Base-by-base conservation (phyloP, 1,140 invertebrate species). In the Charaxes varanes region DNA sequence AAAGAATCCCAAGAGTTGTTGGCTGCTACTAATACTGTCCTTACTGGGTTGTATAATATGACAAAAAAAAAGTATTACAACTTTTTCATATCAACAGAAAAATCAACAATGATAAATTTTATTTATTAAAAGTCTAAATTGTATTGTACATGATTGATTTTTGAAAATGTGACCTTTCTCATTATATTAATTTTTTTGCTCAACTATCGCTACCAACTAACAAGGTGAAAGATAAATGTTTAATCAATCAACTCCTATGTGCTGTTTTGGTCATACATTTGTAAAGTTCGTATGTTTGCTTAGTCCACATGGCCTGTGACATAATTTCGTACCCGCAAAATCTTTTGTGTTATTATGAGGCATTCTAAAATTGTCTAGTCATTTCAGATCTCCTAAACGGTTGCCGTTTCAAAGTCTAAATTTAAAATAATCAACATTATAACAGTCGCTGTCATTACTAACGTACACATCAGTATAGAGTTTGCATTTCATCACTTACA, bases 101-200 rank as follows among this genome's bases (percentile, higher is more conserved):
- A n/a, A n/a, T n/a, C n/a, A n/a, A n/a, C n/a, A n/a, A n/a, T n/a
- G n/a, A n/a, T n/a, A n/a, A n/a, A n/a, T n/a, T n/a, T n/a, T n/a
- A n/a, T n/a, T n/a, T n/a, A n/a, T n/a, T n/a, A n/a, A n/a, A n/a
- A n/a, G n/a, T n/a, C n/a, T n/a, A n/a, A n/a, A n/a, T n/a, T n/a
- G n/a, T n/a, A n/a, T n/a, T n/a, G n/a, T n/a, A n/a, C n/a, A n/a
- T n/a, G n/a, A n/a, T n/a, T n/a, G n/a, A n/a, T n/a, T 14, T 7
- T 6, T 8, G 15, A 31, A 31, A 31, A 16, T 31, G 18, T 31
- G 28, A 31, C 28, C 28, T 31, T 31, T 17, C n/a, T 15, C n/a
- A 4, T 26, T 11, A 2, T 28, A 31, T 17, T n/a, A n/a, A n/a
- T n/a, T 17, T 17, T 1, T 10, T 31, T 31, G 28, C 28, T 31